Evolutionary conservation across 1,140 invertebrate genomes (phyloP).

Genomic region (Hirudo medicinalis): DNA sequence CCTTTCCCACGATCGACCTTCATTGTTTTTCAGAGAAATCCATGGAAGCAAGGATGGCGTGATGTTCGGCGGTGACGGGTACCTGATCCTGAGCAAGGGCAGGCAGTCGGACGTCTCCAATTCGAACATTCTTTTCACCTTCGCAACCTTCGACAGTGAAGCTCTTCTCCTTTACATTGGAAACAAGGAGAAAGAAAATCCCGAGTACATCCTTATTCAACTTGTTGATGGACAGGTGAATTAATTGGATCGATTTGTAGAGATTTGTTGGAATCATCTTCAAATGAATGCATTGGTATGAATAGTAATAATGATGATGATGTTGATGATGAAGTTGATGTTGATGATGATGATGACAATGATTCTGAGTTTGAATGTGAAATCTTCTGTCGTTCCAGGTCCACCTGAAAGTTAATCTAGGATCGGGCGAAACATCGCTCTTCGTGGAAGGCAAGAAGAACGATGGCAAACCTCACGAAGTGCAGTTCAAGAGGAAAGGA

Average conservation of each 20-base stretch:
- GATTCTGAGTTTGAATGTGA: too few relatives aligned
- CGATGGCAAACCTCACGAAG: conserved; percentile 71
- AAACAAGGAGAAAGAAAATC: conserved; percentile 43
- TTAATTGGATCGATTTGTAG: conserved; percentile 39
- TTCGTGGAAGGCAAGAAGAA: conserved; percentile 47
- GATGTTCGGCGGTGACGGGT: conserved; percentile 70
- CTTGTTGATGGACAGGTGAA: conserved; percentile 60
- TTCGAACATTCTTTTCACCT: conserved; percentile 56
- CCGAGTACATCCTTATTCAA: conserved; percentile 54
- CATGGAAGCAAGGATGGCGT: conserved; percentile 28
- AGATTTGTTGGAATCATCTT: not conserved
- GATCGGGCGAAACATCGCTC: conserved; percentile 51
- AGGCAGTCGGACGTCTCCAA: conserved; percentile 45
- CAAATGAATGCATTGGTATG: too few relatives aligned
- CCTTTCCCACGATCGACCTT: not conserved
- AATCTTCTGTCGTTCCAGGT: too few relatives aligned
- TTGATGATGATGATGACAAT: too few relatives aligned
- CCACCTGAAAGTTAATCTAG: conserved; percentile 51
- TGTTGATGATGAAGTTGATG: too few relatives aligned
- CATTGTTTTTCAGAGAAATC: too few relatives aligned
- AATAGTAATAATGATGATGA: too few relatives aligned
- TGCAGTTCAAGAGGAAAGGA: conserved; percentile 56
- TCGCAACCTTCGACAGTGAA: conserved; percentile 71
- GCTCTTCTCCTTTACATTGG: conserved; percentile 76
- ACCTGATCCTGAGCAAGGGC: conserved; percentile 53